Evolutionary conservation across 2,113 vertebrate species (phyloP), one percentile per base, ranked within the genome.

Genomic region (Delphinus delphis): DNA sequence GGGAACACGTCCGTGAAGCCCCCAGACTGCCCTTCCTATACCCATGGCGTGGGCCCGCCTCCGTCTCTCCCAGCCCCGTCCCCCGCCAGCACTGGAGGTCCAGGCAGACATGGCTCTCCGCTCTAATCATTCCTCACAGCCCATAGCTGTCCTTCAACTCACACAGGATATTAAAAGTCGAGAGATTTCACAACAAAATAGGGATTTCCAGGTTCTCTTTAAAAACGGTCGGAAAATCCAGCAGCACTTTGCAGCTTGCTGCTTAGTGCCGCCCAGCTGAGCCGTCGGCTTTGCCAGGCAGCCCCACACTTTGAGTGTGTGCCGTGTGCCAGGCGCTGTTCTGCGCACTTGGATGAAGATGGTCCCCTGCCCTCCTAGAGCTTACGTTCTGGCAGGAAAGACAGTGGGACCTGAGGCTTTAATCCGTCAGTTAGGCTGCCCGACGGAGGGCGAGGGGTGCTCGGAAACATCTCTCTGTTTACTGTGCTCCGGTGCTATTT

Each of bases 391-490:
- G 8, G 31, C 26, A 10, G 25, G 26, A 23, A 18, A 36, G 76
- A 18, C 12, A 3, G 44, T 0, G 7, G 11, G 50, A 20, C 15
- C 1, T 1, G 63, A 11, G 8, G 1, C 36, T 25, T 26, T 26
- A 1, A 0, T 41, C 73, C 9, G 20, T 18, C 11, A 0, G 44
- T 47, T 6, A 7, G 0, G 0, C 60, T 18, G 62, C 1, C 11
- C 0, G 0, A 8, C 2, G 36, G 71, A 41, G 21, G n/a, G 73
- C 0, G 0, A 31, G 18, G 6, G 58, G 33, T 0, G 0, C 82
- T 53, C 1, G 7, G 88, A 58, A 31, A 20, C 3, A 6, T 31
- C 14, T 13, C 9, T 8, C 44, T n/a, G 12, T 38, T 25, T 17
- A n/a, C 65, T n/a, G 38, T 50, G 36, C 8, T 70, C 11, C 33